Evolutionary conservation across 1,140 invertebrate genomes (phyloP), one percentile per base, ranked within the genome.

Genomic region (Drosophila ironensis): DNA sequence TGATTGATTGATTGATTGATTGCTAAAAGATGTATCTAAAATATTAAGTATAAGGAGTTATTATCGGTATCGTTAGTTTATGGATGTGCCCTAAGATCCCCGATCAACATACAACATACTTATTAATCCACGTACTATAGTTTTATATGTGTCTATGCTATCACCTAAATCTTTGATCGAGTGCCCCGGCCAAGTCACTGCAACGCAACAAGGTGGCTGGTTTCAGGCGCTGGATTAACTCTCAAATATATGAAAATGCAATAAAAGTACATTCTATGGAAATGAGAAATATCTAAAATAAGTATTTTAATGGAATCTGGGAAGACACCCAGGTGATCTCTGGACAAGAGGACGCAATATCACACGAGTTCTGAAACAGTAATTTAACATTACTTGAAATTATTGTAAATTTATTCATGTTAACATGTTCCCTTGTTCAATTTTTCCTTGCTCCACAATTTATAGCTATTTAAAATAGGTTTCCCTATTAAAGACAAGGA

Each of bases 141-240:
- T 76, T 76, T 56, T 80, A 66, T 80, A 63, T 80, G 53, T 66
- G 61, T 80, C 35, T 78, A 66, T 78, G 45, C 22, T 56, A 57
- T 27, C 30, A 59, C 70, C 38, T 67, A 53, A 51, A 70, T 73
- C 27, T 44, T 51, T 45, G 28, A 52, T 33, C 41, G 68, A 71
- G 47, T 69, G 60, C 35, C n/a, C n/a, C n/a, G n/a, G n/a, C n/a
- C n/a, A n/a, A n/a, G n/a, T n/a, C n/a, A n/a, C n/a, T n/a, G n/a
- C n/a, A n/a, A n/a, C n/a, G n/a, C n/a, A n/a, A 51, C 45, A 28
- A 77, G 46, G 51, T 61, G 50, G 24, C 30, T 25, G 28, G 41
- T 56, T 54, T 63, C 52, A 28, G 63, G 41, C 19, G 30, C 54
- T 52, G 54, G 24, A 52, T 46, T 70, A 60, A 69, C 37, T 69